Evolutionary conservation across 2,113 vertebrate species (phyloP), one percentile per base, ranked within the genome.

Genomic region (Motacilla tschutschensis): DNA sequence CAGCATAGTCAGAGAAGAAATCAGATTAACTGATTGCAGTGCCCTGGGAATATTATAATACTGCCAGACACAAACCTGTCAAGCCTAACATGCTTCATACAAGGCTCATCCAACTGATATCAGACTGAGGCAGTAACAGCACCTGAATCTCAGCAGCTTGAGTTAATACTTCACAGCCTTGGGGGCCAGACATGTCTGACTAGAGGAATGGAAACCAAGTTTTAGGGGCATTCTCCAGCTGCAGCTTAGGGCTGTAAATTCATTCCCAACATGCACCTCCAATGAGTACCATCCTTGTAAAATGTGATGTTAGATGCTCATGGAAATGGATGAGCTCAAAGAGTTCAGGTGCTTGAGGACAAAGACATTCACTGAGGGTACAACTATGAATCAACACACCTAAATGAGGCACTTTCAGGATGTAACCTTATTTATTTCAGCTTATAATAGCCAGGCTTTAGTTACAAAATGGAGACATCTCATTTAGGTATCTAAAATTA

Each of bases 401-500:
- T 67, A 87, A 88, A 73, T 70, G 51, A 87, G 51, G 69, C 44
- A 63, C 57, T 90, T 79, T 66, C 82, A 93, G 64, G 91, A 84
- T 33, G 48, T 5, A 90, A 24, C 43, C 51, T 82, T 76, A 73
- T 75, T 90, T 88, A 76, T 86, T 91, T 94, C 69, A 82, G 64
- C 38, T 79, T 59, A 48, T 63, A 92, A 93, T 35, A 92, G 78
- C 17, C 67, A 84, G 64, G 36, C 31, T 87, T 84, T 35, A 70
- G 72, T 25, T 92, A 40, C 69, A 74, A 67, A 88, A 74, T 25
- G 53, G 33, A 93, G 84, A 79, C 57, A 79, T 65, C 33, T 92
- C 76, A 83, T 94, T 94, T 64, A 79, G 76, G 76, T 70, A 82
- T 53, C 91, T 92, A 89, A 92, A 95, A 93, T 90, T 87, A 51